phyloP scores from a whole-genome alignment of 2,113 vertebrate genomes.

The Pardalotus punctatus region DNA sequence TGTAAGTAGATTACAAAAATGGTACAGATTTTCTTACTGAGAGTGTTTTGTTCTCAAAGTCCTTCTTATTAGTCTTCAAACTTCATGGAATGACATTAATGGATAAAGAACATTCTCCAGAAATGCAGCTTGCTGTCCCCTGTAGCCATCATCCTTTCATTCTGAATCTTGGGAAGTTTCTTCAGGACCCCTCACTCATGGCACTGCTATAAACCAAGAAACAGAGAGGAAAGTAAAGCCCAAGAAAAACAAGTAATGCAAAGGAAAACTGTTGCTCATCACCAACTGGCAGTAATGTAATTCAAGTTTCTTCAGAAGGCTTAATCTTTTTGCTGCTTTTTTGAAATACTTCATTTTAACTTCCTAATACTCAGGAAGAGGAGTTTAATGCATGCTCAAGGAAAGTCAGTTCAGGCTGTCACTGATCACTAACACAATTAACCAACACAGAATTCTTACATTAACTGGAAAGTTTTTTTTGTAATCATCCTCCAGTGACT shows the following conservation, averaged over 20 bases:
- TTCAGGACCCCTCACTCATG: not conserved
- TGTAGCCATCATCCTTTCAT: not conserved
- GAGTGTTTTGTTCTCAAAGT: not conserved
- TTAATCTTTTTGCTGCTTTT: not conserved
- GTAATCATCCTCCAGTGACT: not conserved
- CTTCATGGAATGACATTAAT: not conserved
- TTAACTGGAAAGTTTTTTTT: not conserved
- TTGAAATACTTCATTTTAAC: not conserved
- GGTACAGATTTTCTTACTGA: not conserved
- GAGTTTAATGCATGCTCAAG: not conserved
- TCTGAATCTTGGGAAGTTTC: not conserved
- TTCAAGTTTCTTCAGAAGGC: not conserved
- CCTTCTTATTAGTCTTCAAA: not conserved
- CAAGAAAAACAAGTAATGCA: not conserved
- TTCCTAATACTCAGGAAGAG: not conserved
- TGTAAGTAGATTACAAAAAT: not conserved
- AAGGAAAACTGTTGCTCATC: not conserved
- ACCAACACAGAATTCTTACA: not conserved
- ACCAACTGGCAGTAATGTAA: not conserved
- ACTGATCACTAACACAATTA: not conserved
- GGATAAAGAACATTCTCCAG: not conserved
- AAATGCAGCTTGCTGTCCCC: not conserved
- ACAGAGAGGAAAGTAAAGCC: not conserved
- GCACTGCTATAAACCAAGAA: not conserved
- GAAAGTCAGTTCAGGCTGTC: not conserved